These are phyloP conservation scores for Halisarca cf. caerulea DNA, from an alignment of 37 sponge, comb jelly and placozoan species.

Conservation along the genomic window DNA sequence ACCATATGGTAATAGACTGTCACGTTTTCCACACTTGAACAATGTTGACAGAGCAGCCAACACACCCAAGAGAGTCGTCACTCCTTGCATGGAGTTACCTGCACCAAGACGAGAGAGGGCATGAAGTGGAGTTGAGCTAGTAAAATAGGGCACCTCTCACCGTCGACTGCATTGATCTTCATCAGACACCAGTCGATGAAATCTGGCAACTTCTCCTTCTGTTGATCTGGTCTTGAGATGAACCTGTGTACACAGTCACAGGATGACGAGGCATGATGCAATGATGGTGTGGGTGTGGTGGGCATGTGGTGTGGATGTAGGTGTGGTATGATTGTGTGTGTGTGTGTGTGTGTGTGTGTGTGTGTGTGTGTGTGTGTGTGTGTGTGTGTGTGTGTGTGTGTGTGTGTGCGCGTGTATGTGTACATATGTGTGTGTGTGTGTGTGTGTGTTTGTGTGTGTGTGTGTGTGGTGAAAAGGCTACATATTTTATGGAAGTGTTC, in stretches of 20 bases:
- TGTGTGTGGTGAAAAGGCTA: too few species aligned
- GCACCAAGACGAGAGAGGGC: too few species aligned
- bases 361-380: not conserved
- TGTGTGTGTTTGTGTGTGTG: too few species aligned
- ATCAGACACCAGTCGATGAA: constrained; percentile 71
- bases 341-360: too few species aligned
- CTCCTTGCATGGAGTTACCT: constrained; percentile 17
- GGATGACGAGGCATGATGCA: not conserved
- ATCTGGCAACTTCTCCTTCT: constrained; percentile 50
- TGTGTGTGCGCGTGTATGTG: too few species aligned
- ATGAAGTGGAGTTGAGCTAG: too few species aligned
- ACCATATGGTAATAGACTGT: constrained; percentile 69
- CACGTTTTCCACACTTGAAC: constrained; percentile 75
- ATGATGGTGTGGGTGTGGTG: not conserved
- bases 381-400: not conserved
- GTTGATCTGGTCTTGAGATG: constrained; percentile 79
- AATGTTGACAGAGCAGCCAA: constrained; percentile 44
- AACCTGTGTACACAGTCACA: constrained; percentile 57
- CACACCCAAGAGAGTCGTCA: constrained; percentile 48
- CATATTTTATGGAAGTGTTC: too few species aligned
- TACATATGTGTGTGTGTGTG: too few species aligned
- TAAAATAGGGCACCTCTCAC: constrained; percentile 27
- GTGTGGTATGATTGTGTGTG: too few species aligned
- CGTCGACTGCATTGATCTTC: constrained; percentile 35
- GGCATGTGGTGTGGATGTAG: not conserved